Base-by-base conservation (phyloP, 92 coral and sea anemone species). In the Parazoanthus atlanticus region DNA sequence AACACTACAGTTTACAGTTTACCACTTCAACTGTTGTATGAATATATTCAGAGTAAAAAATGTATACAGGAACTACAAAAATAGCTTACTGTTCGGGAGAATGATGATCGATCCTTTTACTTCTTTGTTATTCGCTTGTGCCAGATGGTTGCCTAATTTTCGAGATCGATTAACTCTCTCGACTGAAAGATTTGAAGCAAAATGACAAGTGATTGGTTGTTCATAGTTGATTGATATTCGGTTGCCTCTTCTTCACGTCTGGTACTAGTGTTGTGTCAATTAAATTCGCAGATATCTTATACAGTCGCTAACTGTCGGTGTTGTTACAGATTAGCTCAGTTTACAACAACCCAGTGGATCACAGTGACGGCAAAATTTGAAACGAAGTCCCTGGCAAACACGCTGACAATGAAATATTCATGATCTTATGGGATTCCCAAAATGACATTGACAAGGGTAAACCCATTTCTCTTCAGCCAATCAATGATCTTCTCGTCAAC, bases 91-190 rank as follows among this genome's bases (percentile, higher is more conserved):
- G 87, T 78, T 46, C 30, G 67, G 28, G 77, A 41, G 41, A 43
- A 19, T 19, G 77, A 29, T 41, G 78, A 43, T 9, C 46, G 52
- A 75, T 71, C 41, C 78, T 84, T 84, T 84, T 38, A 75, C 32
- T 71, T 26, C 33, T 84, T 84, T 69, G 77, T 70, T 78, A 84
- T 84, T 43, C 69, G 56, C 65, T 84, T 84, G 78, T 25, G 40
- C 87, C 87, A 84, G 87, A 84, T 84, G 87, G 87, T 84, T 84
- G 79, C 28, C 66, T 84, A 84, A 84, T 84, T 71, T 46, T 41
- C 26, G 58, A 71, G 34, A 84, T 69, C 78, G 87, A 84, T 84
- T 84, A 84, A 70, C 77, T 84, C 77, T 84, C 46, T 69, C 87
- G 67, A 84, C 28, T 56, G 16, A 56, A 40, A 84, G 28, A 70